Evolutionary conservation across 2,797 vertebrate genomes (phyloP).

Genomic region (Pyrocephalus nanus): DNA sequence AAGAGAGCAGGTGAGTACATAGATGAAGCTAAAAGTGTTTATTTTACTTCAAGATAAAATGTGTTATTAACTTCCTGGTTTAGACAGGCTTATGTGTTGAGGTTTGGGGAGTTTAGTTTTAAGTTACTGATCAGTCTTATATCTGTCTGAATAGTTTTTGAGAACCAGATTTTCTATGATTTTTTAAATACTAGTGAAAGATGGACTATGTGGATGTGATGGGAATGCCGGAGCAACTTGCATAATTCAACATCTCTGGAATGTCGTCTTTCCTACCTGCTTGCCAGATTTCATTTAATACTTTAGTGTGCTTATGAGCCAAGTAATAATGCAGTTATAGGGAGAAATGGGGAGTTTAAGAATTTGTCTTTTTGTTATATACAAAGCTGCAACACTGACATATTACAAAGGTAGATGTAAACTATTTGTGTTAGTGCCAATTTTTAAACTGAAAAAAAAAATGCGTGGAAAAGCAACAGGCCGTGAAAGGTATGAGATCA

Average conservation of each 20-base stretch:
- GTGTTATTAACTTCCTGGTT: neutral
- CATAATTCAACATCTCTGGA: slow-evolving; percentile 31
- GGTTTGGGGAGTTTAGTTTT: neutral
- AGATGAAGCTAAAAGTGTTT: neutral
- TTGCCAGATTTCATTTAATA: slow-evolving; percentile 20
- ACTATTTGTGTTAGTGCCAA: neutral
- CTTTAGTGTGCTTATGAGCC: neutral
- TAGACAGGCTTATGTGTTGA: neutral
- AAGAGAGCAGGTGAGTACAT: slow-evolving; percentile 86
- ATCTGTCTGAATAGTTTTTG: neutral
- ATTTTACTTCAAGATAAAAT: neutral
- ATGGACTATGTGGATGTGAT: neutral
- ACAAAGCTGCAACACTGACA: neutral
- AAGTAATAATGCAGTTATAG: neutral
- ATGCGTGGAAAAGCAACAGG: neutral
- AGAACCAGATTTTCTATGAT: neutral
- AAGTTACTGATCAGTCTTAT: neutral
- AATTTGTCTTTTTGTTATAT: neutral
- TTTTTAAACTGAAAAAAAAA: neutral
- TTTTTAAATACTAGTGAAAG: neutral
- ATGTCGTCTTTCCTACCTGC: slow-evolving; percentile 35
- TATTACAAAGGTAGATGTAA: neutral
- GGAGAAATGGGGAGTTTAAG: neutral
- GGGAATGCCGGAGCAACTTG: neutral
- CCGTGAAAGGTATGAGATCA: neutral